These are phyloP conservation scores for Chromobotia macracanthus DNA, from an alignment of 2,797 vertebrate species.

Conservation along the genomic window DNA sequence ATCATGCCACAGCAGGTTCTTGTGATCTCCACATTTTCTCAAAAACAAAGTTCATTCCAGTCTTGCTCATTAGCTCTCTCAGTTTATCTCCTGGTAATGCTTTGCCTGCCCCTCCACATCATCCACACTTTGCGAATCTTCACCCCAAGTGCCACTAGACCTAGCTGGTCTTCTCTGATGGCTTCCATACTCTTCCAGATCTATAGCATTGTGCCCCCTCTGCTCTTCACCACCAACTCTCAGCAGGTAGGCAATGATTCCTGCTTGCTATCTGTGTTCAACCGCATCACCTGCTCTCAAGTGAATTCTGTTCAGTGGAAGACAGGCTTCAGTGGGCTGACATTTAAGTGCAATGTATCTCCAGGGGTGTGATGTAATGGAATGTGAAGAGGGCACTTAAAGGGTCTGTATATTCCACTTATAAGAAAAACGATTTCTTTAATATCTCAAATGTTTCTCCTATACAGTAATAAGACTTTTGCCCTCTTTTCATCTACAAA, in stretches of 20 bases:
- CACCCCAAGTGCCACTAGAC: constrained; percentile 61
- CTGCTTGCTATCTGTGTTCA: constrained; percentile 58
- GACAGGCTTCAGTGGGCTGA: constrained; percentile 63
- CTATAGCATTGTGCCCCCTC: constrained; percentile 76
- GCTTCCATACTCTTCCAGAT: constrained; percentile 74
- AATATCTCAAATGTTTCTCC: not conserved
- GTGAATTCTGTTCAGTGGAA: constrained; percentile 57
- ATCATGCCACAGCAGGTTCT: constrained; percentile 46
- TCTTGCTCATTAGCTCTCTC: constrained; percentile 71
- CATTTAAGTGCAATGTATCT: constrained; percentile 67
- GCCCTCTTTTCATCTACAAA: not conserved
- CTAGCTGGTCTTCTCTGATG: constrained; percentile 63
- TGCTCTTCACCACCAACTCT: constrained; percentile 74
- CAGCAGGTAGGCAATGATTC: constrained; percentile 54
- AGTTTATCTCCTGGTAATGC: constrained; percentile 75
- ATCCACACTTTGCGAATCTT: constrained; percentile 73
- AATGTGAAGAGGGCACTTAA: constrained; percentile 10
- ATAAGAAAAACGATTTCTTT: not conserved
- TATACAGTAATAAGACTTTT: not conserved
- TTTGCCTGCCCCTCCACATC: constrained; percentile 78
- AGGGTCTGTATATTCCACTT: not conserved
- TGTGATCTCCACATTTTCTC: constrained; percentile 42
- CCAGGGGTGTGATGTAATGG: constrained; percentile 65
- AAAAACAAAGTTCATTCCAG: constrained; percentile 49
- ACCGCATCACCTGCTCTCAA: constrained; percentile 54